Evolutionary conservation across 2,888 invertebrate genomes (phyloP), one percentile per base, ranked within the genome.

Genomic region (Frankliniella intonsa): DNA sequence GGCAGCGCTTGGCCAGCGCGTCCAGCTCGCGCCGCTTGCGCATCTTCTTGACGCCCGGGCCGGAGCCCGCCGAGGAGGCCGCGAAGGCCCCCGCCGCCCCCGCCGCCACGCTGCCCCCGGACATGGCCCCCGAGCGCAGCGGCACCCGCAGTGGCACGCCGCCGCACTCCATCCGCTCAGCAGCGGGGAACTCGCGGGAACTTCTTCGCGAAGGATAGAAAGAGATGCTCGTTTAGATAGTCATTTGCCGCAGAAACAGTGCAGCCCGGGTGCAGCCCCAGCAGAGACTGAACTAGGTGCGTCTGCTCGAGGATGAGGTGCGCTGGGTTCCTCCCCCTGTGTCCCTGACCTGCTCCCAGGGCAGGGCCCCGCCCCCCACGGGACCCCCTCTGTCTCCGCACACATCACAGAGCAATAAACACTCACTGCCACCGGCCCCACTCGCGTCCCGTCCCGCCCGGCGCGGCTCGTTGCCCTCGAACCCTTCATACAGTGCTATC

Each of bases 21-120:
- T 94, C 94, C 85, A 94, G 88, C 87, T 94, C 94, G 86, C 93
- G 91, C 84, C 94, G 90, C 87, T 94, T 94, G 86, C 93, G 90
- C 93, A 94, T 94, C 89, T 94, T 94, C 88, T 94, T 94, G 84
- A 90, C 90, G 83, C 88, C 88, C 80, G 69, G 14, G 19, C 62
- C 62, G 19, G n/a, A 19, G 19, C 62, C 62, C 62, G 9, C 55
- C 22, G 22, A 22, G 11, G 69, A 12, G 22, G 69, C 69, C 69
- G 69, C 19, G 22, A 25, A 76, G 25, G 25, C 25, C 69, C 22
- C 69, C 69, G 69, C 25, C 22, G 22, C 7, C n/a, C 8, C 65
- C 65, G 69, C 22, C 69, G 12, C 69, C 69, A 76, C 12, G 55
- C 55, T 19, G 55, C 55, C 55, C 55, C 5, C 19, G 55, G 55